These are phyloP conservation scores for Baccha elongata DNA, from an alignment of 2,888 invertebrate species.

Conservation along the genomic window DNA sequence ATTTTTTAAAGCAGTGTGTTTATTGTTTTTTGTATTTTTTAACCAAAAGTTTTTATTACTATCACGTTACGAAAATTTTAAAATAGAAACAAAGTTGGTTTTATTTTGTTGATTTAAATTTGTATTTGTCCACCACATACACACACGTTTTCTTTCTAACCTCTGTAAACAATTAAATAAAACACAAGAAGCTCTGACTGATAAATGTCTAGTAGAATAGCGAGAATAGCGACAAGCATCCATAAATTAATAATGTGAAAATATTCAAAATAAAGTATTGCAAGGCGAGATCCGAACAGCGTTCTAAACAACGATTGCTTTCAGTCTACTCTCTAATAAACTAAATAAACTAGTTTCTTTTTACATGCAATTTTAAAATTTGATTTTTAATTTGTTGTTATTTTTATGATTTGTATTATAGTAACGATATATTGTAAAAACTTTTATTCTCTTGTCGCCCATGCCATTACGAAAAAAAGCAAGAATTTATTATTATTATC, in stretches of 20 bases:
- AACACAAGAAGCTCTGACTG: conserved; percentile 57
- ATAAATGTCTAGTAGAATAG: conserved; percentile 58
- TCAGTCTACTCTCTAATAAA: conserved; percentile 17
- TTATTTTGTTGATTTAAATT: conserved; percentile 21
- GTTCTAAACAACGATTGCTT: conserved; percentile 11
- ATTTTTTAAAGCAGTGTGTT: conserved; percentile 54
- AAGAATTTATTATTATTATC: conserved; percentile 52
- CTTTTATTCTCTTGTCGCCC: conserved; percentile 35
- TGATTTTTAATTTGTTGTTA: conserved; percentile 3
- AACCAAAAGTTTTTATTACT: conserved; percentile 41
- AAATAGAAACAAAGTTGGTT: conserved; percentile 7
- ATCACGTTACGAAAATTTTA: conserved; percentile 38
- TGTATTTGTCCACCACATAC: conserved; percentile 5
- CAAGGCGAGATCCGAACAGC: conserved; percentile 13
- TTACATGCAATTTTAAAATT: conserved; percentile 15
- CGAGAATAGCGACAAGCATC: conserved; percentile 41
- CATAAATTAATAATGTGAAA: conserved; percentile 20
- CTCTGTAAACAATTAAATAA: conserved; percentile 8
- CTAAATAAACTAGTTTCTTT: not conserved
- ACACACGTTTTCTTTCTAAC: conserved; percentile 38
- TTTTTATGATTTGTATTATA: conserved; percentile 36
- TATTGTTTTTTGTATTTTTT: conserved; percentile 53
- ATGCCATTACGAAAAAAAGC: conserved; percentile 48
- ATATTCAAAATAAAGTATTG: conserved; percentile 36
- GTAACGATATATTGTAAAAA: conserved; percentile 5